Base-by-base conservation (phyloP, 2,797 vertebrate species). In the Chelidonichthys spinosus region DNA sequence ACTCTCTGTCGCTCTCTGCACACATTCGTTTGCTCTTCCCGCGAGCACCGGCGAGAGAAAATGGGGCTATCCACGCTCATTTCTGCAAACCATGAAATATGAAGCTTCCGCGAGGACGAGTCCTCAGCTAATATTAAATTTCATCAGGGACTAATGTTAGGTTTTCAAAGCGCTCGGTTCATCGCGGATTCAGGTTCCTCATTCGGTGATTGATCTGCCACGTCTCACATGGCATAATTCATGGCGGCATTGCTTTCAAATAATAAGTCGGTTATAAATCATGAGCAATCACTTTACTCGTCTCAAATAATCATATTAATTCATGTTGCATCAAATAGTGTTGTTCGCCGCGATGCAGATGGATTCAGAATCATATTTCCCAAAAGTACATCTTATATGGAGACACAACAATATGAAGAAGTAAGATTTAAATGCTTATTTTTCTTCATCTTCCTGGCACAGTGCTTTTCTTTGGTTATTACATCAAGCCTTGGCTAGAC, bases 21-120 rank as follows among this genome's bases (percentile, higher is more conserved):
- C 84, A 78, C 82, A 77, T 87, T 90, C 73, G 86, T 89, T 87
- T 84, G 85, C 75, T 71, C 71, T 72, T 84, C 66, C 76, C 74
- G 74, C 70, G 52, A 86, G 74, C 76, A 65, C n/a, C n/a, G 4
- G 61, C 49, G 76, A 55, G 84, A 52, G 76, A 55, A 85, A 89
- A 83, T 59, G 47, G 63, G 56, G 9, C 74, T 63, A 44, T 78
- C 71, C 69, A 39, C 3, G 9, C 76, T 74, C 66, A 76, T 74
- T 79, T 87, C 78, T 78, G 61, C 79, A 84, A 83, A 81, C 66
- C 66, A 13, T 81, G 76, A 88, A 86, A 89, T 85, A 68, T 75
- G 72, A 80, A 63, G 74, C 79, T 59, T 73, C 62, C 65, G 55
- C 18, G 71, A 73, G 81, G 77, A 79, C 70, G 54, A 62, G 73